Percentiles rank a stretch among this genome's conserved stretches.
phyloP scores from a whole-genome alignment of 2,888 invertebrate genomes.

The Dromius quadrimaculatus region DNA sequence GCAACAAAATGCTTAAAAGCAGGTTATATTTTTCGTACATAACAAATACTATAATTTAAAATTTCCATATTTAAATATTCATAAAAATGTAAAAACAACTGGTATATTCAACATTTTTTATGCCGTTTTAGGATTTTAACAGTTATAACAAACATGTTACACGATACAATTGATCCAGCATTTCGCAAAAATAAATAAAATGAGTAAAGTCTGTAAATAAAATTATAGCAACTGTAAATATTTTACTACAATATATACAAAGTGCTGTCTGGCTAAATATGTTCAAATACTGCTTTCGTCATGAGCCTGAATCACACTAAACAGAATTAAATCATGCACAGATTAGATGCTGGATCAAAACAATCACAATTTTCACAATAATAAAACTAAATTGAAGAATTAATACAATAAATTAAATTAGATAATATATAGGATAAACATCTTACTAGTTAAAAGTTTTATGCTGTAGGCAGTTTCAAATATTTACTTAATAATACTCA shows the following conservation, averaged over 20 bases:
- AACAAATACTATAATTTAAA: slow-evolving; percentile 51
- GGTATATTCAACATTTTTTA: slow-evolving; percentile 48
- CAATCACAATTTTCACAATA: slow-evolving; percentile 52
- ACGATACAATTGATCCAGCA: slow-evolving; percentile 46
- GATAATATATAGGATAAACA: slow-evolving; percentile 46
- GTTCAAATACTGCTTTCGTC: too few relatives aligned
- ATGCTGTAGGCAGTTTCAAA: slow-evolving; percentile 44
- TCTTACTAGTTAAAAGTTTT: slow-evolving; percentile 46
- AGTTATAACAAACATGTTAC: slow-evolving; percentile 50
- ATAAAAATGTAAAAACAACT: slow-evolving; percentile 50
- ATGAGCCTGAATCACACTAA: too few relatives aligned
- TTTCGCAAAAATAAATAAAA: slow-evolving; percentile 38
- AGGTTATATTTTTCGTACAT: slow-evolving; percentile 43
- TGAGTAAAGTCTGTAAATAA: slow-evolving; percentile 29
- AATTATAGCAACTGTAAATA: slow-evolving; percentile 36
- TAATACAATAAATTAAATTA: slow-evolving; percentile 52
- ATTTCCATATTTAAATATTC: slow-evolving; percentile 41
- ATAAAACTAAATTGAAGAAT: slow-evolving; percentile 44
- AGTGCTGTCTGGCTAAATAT: too few relatives aligned
- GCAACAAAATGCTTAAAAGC: slow-evolving; percentile 45
- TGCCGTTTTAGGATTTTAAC: slow-evolving; percentile 43
- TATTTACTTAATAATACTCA: slow-evolving; percentile 41
- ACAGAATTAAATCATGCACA: slow-evolving; percentile 26
- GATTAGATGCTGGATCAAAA: slow-evolving; percentile 44
- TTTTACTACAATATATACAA: slow-evolving; percentile 38